Evolutionary conservation across 64 coral and sea anemone species (phyloP), one percentile per base, ranked within the genome.

Genomic region (Acropora yongei): DNA sequence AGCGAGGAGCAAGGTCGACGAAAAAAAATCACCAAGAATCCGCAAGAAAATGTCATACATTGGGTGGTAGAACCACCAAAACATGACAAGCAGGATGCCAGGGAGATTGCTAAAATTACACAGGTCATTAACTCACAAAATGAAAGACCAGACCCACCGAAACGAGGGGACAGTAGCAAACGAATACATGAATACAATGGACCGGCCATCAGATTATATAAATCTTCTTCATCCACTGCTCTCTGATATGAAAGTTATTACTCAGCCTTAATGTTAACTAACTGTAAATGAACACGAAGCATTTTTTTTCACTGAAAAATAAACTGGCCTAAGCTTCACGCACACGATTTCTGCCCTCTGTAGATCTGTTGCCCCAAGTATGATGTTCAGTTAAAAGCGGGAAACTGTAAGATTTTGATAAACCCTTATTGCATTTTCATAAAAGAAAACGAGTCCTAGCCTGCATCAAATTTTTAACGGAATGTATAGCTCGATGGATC

Each of bases 41-140:
- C 81, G 30, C 13, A 48, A 11, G 81, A 84, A 68, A 85, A 85
- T 85, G 82, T 71, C 14, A 13, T 72, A 6, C 61, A 69, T 12
- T 85, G 82, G 82, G 82, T 85, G 14, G 65, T 72, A 71, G 63
- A 85, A 8, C 46, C 82, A 8, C 82, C 82, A 49, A 71, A 85
- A 45, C 57, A 84, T 45, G 80, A 68, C 2, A 12, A 68, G 8
- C 41, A 67, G 17, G 13, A 20, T 58, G 2, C 1, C 19, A 8
- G 19, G 5, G 66, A 67, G 17, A 14, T 71, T 41, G 44, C 18
- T 0, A 3, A 49, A 49, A 43, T 46, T 71, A 68, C 6, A 20
- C 82, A 48, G 7, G 18, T 16, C 3, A 3, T 18, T 10, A 72
- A n/a, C 4, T 8, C 5, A 8, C 57, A 68, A n/a, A 53, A 57